phyloP scores from a whole-genome alignment of 2,113 vertebrate species.

The Vidua macroura region DNA sequence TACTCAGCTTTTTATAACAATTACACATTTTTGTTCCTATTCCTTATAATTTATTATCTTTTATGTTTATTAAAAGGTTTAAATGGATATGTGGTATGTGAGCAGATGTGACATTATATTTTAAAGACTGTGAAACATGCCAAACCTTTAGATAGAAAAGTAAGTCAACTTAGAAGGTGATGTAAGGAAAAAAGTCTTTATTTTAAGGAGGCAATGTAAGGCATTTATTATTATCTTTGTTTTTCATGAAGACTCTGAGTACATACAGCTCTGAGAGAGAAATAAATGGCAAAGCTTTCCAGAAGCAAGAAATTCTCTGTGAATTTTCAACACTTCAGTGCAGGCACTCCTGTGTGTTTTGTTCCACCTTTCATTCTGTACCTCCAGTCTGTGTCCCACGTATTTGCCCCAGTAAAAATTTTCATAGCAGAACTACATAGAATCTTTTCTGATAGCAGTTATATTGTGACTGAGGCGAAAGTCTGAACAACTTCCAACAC shows the following conservation, averaged over 20 bases:
- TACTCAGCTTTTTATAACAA: not conserved
- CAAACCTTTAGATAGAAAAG: not conserved
- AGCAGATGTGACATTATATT: not conserved
- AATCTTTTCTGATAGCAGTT: not conserved
- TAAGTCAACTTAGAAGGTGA: not conserved
- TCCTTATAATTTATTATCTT: not conserved
- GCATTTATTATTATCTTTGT: not conserved
- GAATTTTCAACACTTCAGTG: not conserved
- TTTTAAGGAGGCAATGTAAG: not conserved
- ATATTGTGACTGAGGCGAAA: not conserved
- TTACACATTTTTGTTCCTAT: not conserved
- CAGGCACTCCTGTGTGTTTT: not conserved
- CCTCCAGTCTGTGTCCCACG: not conserved
- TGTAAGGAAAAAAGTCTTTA: not conserved
- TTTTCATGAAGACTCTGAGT: not conserved
- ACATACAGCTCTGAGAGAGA: not conserved
- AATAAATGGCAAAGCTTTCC: not conserved
- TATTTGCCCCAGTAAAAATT: not conserved
- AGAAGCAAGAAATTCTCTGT: not conserved
- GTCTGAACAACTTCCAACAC: not conserved
- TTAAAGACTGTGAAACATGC: not conserved
- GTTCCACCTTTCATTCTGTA: not conserved
- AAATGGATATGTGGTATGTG: not conserved
- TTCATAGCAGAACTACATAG: not conserved
- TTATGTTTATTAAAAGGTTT: not conserved